These are phyloP conservation scores for Hydropotes inermis DNA, from an alignment of 2,113 vertebrate species.

Conservation along the genomic window DNA sequence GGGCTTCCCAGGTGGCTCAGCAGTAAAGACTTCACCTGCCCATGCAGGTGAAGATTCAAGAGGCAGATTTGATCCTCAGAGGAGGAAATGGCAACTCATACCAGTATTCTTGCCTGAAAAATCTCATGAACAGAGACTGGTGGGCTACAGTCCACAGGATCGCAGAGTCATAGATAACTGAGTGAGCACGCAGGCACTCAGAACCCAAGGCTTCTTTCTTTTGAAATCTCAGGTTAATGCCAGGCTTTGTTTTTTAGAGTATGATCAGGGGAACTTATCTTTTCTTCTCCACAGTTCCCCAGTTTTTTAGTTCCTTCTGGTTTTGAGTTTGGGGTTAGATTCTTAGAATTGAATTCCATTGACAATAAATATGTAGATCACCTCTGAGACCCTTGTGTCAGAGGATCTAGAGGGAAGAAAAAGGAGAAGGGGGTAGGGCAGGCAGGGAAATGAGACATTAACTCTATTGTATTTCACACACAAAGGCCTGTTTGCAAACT, in stretches of 20 bases:
- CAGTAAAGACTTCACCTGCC: background rate
- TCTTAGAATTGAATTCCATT: background rate
- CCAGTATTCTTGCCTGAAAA: background rate
- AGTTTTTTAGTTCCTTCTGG: background rate
- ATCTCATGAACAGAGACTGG: background rate
- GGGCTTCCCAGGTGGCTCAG: background rate
- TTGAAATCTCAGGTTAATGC: background rate
- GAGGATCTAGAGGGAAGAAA: background rate
- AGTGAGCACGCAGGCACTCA: background rate
- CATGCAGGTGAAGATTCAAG: background rate
- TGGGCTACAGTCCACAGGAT: background rate
- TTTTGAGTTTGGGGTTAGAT: background rate
- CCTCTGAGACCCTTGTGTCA: background rate
- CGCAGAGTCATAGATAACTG: background rate
- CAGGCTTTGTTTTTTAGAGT: background rate
- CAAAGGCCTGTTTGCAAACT: slow-evolving; percentile 28
- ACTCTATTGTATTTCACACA: slow-evolving; percentile 19
- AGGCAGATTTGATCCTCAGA: background rate
- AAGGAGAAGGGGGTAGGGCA: background rate
- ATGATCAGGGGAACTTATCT: background rate
- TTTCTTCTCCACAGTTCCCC: background rate
- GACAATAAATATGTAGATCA: background rate
- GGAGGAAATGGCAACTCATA: background rate
- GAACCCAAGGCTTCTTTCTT: background rate
- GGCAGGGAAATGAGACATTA: background rate